A percentile compares a stretch with the other conserved stretches of the same genome.
phyloP scores from a whole-genome alignment of 2,888 invertebrate genomes.

The Epinotia bilunana region DNA sequence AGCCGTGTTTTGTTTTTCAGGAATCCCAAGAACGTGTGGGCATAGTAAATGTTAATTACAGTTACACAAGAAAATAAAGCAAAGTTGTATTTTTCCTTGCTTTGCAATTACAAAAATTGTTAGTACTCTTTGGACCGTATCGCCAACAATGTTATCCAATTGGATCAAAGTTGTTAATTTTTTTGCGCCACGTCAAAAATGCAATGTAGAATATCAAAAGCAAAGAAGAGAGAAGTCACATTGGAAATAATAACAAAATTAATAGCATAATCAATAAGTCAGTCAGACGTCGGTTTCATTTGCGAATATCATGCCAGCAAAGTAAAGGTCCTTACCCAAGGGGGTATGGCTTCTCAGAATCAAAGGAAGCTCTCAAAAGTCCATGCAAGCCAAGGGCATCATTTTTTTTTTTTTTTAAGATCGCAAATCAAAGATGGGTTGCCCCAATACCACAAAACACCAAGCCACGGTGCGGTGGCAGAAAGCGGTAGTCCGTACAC shows the following conservation, averaged over 20 bases:
- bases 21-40: conserved; percentile 2
- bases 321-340: too few species aligned
- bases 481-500: background rate
- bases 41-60: background rate
- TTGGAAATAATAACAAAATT: background rate
- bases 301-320: too few species aligned
- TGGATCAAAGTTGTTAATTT: background rate
- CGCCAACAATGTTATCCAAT: conserved; percentile 15
- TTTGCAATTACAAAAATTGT: conserved; percentile 11
- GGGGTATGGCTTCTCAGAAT: too few species aligned
- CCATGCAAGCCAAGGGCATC: too few species aligned
- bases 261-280: background rate
- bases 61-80: background rate
- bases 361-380: too few species aligned
- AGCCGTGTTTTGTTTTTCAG: conserved; percentile 7
- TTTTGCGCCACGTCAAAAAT: conserved; percentile 9
- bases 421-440: too few species aligned
- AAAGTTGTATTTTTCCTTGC: background rate
- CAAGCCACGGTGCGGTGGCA: background rate
- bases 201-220: background rate
- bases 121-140: background rate
- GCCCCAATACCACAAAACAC: background rate
- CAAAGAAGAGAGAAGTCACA: background rate
- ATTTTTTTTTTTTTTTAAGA: too few species aligned
- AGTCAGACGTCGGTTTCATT: too few species aligned